Evolutionary conservation across 2,113 vertebrate genomes (phyloP).

Genomic region (Mesoclemmys tuberculata): DNA sequence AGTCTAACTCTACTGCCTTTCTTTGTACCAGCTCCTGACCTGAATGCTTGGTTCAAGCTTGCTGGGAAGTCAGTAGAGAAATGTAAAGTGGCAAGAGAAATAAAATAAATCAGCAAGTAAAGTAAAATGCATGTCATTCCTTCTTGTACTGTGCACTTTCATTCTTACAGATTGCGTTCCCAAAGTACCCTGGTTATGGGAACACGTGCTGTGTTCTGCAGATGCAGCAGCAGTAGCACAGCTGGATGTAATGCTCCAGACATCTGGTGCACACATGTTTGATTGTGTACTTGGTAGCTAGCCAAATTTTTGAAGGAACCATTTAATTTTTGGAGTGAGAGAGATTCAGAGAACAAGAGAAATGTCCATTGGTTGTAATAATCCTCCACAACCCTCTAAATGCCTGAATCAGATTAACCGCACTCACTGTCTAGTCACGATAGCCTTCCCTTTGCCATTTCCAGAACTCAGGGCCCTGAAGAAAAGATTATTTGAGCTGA

Average conservation of each 20-base stretch:
- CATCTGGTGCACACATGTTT: slow-evolving; percentile 79
- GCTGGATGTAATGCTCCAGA: slow-evolving; percentile 66
- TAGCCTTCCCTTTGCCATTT: slow-evolving; percentile 23
- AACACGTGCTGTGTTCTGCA: slow-evolving; percentile 57
- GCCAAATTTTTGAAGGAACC: slow-evolving; percentile 71
- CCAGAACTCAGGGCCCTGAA: background rate
- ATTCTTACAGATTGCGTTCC: slow-evolving; percentile 22
- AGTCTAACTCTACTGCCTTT: background rate
- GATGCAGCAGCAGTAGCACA: slow-evolving; percentile 73
- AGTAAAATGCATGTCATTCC: background rate
- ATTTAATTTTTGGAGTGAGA: slow-evolving; percentile 45
- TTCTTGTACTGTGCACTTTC: slow-evolving; percentile 11
- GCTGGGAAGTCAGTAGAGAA: background rate
- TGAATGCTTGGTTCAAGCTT: background rate
- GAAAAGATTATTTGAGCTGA: background rate
- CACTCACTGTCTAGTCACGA: slow-evolving; percentile 22
- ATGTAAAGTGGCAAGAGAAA: background rate
- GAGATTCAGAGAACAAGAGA: slow-evolving; percentile 52
- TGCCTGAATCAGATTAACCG: background rate
- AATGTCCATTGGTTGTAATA: slow-evolving; percentile 32
- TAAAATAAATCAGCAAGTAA: background rate
- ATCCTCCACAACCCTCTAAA: slow-evolving; percentile 22
- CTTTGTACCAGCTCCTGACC: background rate
- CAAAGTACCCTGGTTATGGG: slow-evolving; percentile 49
- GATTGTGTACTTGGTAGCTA: slow-evolving; percentile 56